phyloP scores from a whole-genome alignment of 2,888 invertebrate species.

The Chaetogeoica ovagalla region DNA sequence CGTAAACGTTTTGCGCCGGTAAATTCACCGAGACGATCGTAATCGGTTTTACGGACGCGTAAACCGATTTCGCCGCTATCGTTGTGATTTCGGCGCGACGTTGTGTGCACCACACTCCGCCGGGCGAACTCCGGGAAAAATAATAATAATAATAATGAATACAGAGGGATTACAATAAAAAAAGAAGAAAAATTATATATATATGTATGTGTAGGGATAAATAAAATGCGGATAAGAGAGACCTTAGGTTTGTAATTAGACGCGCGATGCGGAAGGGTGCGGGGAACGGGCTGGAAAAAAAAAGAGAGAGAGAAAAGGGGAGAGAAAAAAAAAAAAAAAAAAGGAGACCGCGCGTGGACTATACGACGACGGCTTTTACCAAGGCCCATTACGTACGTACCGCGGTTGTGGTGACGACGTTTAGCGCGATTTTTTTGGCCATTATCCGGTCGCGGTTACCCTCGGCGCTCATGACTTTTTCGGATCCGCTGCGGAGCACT shows the following conservation, averaged over 20 bases:
- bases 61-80: background rate
- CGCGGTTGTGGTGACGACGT: slow-evolving; percentile 18
- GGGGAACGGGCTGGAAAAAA: background rate
- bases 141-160: no score
- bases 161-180: no score
- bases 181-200: no score
- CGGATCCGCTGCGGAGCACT: slow-evolving; percentile 31
- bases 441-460: slow-evolving; percentile 35
- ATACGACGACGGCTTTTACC: slow-evolving; percentile 14
- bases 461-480: slow-evolving; percentile 18
- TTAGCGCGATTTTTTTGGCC: slow-evolving; percentile 47
- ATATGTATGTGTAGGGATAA: background rate
- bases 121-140: background rate
- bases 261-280: background rate
- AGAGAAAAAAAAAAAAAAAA: background rate
- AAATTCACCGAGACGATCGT: no score
- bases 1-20: no score
- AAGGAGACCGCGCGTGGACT: no score
- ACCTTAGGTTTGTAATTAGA: slow-evolving; percentile 29
- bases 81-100: no score
- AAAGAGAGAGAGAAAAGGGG: background rate
- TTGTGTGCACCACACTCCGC: background rate
- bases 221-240: slow-evolving; percentile 18
- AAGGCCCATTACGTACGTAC: background rate
- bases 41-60: no score